A percentile compares a stretch with the other conserved stretches of the same genome.
phyloP scores from a whole-genome alignment of 2,113 vertebrate genomes.

The Rallus limicola region DNA sequence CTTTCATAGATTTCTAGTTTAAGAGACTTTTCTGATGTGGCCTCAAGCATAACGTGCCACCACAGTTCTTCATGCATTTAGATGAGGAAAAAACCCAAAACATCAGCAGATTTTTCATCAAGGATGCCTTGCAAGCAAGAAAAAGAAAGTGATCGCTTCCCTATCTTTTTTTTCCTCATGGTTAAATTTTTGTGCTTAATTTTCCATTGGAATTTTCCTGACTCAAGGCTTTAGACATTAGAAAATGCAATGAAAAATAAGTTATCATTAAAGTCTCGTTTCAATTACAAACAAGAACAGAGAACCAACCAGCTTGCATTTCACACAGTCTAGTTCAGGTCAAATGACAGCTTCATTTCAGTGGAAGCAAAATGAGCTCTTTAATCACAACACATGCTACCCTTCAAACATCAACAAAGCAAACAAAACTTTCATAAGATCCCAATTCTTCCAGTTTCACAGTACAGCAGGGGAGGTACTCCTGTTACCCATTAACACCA shows the following conservation, averaged over 20 bases:
- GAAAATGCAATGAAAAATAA: not conserved
- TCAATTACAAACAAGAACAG: not conserved
- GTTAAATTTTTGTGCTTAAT: not conserved
- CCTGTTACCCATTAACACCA: not conserved
- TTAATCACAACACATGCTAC: not conserved
- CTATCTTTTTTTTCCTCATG: not conserved
- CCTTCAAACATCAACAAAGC: not conserved
- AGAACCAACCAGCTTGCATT: not conserved
- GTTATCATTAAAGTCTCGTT: not conserved
- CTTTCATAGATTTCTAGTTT: not conserved
- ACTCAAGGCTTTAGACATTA: not conserved
- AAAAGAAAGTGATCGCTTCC: not conserved
- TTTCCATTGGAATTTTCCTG: not conserved
- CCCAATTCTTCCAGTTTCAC: not conserved
- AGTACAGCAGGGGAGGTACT: not conserved
- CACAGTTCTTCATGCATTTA: not conserved
- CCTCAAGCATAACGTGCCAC: not conserved
- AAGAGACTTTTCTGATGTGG: not conserved
- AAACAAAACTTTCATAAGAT: not conserved
- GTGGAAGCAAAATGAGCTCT: not conserved
- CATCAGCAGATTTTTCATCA: not conserved
- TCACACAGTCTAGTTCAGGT: not conserved
- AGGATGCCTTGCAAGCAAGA: not conserved
- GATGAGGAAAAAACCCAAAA: not conserved
- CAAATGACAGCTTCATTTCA: not conserved